phyloP scores from a whole-genome alignment of 2,888 invertebrate species.

The Hemithea aestivaria region DNA sequence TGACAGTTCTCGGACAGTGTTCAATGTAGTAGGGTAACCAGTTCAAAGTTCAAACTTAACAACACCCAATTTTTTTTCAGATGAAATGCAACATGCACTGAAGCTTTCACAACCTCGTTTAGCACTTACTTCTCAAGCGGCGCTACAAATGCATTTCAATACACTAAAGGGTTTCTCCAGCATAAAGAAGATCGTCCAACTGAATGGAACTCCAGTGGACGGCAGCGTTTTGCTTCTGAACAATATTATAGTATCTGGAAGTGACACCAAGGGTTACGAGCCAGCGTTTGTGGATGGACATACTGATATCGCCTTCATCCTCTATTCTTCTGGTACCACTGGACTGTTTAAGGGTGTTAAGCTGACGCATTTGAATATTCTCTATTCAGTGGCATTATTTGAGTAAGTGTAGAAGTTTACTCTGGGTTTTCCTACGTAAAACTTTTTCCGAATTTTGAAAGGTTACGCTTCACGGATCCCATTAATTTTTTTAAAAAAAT shows the following conservation, averaged over 20 bases:
- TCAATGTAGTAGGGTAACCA: too few relatives aligned
- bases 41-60: too few relatives aligned
- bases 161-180: slow-evolving; percentile 37
- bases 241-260: slow-evolving; percentile 20
- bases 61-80: too few relatives aligned
- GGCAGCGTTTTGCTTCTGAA: slow-evolving; percentile 30
- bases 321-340: slow-evolving; percentile 85
- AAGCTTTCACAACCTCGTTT: slow-evolving; percentile 82
- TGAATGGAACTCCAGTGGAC: slow-evolving; percentile 70
- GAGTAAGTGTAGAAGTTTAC: too few relatives aligned
- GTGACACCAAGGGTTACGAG: slow-evolving; percentile 32
- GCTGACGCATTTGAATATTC: slow-evolving; percentile 77
- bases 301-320: slow-evolving; percentile 52
- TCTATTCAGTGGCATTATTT: slow-evolving; percentile 74
- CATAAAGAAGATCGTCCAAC: slow-evolving; percentile 79
- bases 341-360: slow-evolving; percentile 89
- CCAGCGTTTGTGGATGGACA: slow-evolving; percentile 38
- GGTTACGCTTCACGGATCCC: too few relatives aligned
- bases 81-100: slow-evolving; percentile 75
- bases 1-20: too few relatives aligned
- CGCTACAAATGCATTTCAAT: slow-evolving; percentile 36
- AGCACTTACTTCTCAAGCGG: slow-evolving; percentile 79
- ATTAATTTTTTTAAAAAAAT: too few relatives aligned
- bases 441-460: too few relatives aligned
- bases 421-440: slow-evolving; percentile 5